A percentile compares a stretch with the other conserved stretches of the same genome.
phyloP scores from a whole-genome alignment of 53 echinoderm and acorn worm genomes.

The Stichopus horrens region DNA sequence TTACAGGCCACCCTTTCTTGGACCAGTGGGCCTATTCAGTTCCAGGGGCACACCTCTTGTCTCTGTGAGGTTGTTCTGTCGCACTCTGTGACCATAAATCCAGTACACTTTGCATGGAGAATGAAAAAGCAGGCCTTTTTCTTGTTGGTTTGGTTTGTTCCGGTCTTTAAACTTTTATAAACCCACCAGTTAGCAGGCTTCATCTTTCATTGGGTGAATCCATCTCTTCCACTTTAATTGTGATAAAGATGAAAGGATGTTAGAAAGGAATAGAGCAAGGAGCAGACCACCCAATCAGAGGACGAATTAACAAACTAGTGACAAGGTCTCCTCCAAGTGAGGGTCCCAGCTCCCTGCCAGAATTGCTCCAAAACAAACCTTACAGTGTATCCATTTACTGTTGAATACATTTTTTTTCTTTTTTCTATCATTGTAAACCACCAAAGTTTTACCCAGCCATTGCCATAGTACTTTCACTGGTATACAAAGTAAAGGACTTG shows the following conservation, averaged over 20 bases:
- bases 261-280: not conserved
- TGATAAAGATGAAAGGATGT: slow-evolving; percentile 1
- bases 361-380: not conserved
- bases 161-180: slow-evolving; percentile 30
- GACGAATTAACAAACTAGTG: not conserved
- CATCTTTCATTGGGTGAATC: not conserved
- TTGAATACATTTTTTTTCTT: too few relatives aligned
- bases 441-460: too few relatives aligned
- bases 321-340: not conserved
- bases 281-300: slow-evolving; percentile 18
- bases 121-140: not conserved
- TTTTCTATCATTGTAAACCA: too few relatives aligned
- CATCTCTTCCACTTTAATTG: slow-evolving; percentile 19
- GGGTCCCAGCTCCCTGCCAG: not conserved
- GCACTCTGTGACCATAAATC: not conserved
- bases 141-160: not conserved
- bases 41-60: not conserved
- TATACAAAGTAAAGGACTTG: too few relatives aligned
- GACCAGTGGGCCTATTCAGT: not conserved
- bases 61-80: not conserved
- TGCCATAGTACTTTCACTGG: too few relatives aligned
- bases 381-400: too few relatives aligned
- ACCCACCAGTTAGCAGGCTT: slow-evolving; percentile 38
- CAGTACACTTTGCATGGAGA: not conserved
- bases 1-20: not conserved